Conservation (phyloP, 2,113 vertebrate genomes). For the Oxyruncus cristatus region DNA sequence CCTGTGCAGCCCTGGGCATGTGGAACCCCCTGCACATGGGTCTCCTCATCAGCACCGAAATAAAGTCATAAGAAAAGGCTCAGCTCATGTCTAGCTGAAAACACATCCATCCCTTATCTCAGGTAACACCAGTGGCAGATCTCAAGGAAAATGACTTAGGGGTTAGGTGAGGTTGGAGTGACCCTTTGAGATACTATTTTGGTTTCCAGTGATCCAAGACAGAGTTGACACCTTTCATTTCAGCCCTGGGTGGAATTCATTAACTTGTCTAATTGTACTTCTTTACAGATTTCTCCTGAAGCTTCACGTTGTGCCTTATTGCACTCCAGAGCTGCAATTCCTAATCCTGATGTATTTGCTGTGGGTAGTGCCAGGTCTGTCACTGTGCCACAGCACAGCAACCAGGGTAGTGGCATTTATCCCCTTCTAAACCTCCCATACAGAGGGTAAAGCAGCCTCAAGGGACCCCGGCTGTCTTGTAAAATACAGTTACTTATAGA, state of each 20-base stretch:
- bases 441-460: neutral
- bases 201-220: neutral
- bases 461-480: fast-evolving
- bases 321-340: neutral
- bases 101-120: fast-evolving
- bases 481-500: neutral
- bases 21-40: neutral
- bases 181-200: neutral
- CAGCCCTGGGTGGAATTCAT: neutral
- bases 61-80: neutral
- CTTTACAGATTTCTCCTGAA: neutral
- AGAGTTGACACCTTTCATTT: neutral
- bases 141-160: neutral
- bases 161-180: neutral
- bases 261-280: neutral
- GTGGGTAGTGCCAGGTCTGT: neutral
- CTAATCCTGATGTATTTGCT: neutral
- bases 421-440: neutral
- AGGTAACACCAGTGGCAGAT: neutral
- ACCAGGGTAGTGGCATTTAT: neutral
- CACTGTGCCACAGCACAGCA: neutral
- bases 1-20: fast-evolving
- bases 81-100: neutral
- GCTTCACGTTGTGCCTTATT: fast-evolving
- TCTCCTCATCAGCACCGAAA: too few relatives aligned